Evolutionary conservation across 2,888 invertebrate genomes (phyloP).

Genomic region (Netelia fuscicornis): DNA sequence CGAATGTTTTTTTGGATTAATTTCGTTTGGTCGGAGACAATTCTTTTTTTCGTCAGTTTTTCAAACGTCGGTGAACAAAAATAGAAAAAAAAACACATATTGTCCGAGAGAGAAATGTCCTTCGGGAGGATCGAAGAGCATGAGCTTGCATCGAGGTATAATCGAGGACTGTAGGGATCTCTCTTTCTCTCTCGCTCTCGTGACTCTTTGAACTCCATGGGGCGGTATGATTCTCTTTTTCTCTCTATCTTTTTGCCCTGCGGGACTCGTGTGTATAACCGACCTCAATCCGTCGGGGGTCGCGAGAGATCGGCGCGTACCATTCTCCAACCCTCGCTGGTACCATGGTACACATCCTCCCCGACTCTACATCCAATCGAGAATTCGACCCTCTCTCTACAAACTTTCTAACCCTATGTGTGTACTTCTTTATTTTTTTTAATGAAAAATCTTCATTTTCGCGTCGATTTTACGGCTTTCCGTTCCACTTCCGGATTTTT

Average conservation of each 20-base stretch:
- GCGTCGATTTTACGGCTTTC: conserved; percentile 25
- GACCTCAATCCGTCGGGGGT: conserved; percentile 63
- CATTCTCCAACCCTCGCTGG: background rate
- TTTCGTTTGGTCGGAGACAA: background rate
- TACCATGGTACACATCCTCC: background rate
- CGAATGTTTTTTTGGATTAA: background rate
- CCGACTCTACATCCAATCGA: background rate
- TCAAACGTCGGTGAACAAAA: background rate
- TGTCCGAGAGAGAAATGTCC: conserved; percentile 7
- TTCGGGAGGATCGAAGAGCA: conserved; percentile 30
- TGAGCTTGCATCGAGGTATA: conserved; percentile 10
- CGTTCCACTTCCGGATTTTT: background rate
- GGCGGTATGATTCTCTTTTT: conserved; percentile 1
- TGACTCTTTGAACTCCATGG: conserved; percentile 5
- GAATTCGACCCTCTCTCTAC: conserved; percentile 30
- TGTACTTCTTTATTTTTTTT: background rate
- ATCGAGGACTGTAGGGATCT: conserved; percentile 6
- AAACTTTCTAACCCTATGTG: background rate
- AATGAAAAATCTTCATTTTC: conserved; percentile 36
- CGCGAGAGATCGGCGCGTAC: conserved; percentile 4
- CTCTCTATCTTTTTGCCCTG: conserved; percentile 36
- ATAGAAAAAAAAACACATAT: conserved; percentile 17
- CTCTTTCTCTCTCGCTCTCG: conserved; percentile 6
- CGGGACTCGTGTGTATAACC: conserved; percentile 49
- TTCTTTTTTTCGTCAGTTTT: background rate